Evolutionary conservation across 2,113 vertebrate species (phyloP), one percentile per base, ranked within the genome.

Genomic region (Bubalus kerabau): DNA sequence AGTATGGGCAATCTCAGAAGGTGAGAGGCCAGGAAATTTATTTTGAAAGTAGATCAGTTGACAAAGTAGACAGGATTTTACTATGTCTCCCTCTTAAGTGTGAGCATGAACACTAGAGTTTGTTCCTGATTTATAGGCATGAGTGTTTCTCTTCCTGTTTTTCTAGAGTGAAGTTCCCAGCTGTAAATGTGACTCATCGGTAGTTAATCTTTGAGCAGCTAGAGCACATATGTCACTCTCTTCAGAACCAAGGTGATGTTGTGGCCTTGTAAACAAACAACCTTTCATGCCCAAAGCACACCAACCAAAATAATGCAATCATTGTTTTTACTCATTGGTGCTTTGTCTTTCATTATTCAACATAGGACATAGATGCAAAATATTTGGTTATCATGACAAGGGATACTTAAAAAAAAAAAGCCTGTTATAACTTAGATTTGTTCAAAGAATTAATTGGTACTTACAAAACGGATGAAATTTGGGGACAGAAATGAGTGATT

Each of bases 201-300:
- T 91, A 87, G 85, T 97, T 87, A 90, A 6, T 54, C 21, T 91
- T 74, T 88, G 40, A 48, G 24, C 40, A 82, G 46, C 94, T 40
- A 87, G 60, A 80, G 16, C 52, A 46, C 40, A 67, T 74, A 50
- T 28, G 46, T 57, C 52, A 64, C 16, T 83, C 24, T 81, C 17
- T 93, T 60, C 17, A 97, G 90, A 96, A 90, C 32, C 56, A 83
- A 89, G 71, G 71, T 94, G 80, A 59, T 97, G 30, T 30, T 40
- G 50, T 32, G 32, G 83, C 56, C 21, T 85, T 96, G 23, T 90
- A 59, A 81, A 97, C 83, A 91, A 87, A 46, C 10, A 74, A 17
- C 54, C 21, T 50, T 94, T 71, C 87, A 59, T 86, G 32, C 30
- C 21, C 40, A 21, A 82, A 46, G 28, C 64, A 71, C 26, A 85